These are phyloP conservation scores for Fissipunctia ypsillon DNA, from an alignment of 2,888 invertebrate genomes.

Conservation along the genomic window DNA sequence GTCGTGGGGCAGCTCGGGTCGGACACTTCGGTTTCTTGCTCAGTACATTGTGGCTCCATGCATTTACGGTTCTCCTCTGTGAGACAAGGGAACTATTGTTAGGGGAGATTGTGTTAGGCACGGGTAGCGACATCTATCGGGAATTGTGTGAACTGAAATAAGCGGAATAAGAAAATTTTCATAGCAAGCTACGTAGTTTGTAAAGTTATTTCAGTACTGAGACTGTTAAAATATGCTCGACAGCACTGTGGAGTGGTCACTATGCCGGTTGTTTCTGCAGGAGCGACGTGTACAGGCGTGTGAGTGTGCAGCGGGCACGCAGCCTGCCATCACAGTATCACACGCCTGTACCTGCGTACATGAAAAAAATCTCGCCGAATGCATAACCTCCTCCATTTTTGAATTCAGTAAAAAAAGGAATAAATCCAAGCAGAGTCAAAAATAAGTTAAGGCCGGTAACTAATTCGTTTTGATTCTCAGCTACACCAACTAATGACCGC, in stretches of 20 bases:
- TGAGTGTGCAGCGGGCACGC: too few relatives aligned
- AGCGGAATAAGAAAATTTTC: not conserved
- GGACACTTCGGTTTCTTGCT: conserved; percentile 86
- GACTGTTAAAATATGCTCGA: not conserved
- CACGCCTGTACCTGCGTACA: not conserved
- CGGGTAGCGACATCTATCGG: conserved; percentile 37
- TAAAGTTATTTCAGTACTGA: not conserved
- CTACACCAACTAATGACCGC: not conserved
- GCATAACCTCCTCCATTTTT: too few relatives aligned
- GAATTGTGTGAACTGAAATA: conserved; percentile 10
- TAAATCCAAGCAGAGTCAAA: not conserved
- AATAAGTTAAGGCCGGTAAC: not conserved
- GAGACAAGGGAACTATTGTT: not conserved
- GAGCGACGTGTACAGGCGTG: not conserved
- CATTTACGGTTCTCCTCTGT: conserved; percentile 95
- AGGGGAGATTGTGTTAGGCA: too few relatives aligned
- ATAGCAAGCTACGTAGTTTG: too few relatives aligned
- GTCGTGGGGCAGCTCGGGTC: conserved; percentile 94
- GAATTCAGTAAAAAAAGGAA: not conserved
- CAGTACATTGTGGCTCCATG: conserved; percentile 93
- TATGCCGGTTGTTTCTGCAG: not conserved
- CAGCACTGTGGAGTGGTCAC: not conserved
- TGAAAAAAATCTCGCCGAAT: not conserved
- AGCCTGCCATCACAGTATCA: not conserved
- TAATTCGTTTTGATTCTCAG: not conserved